A percentile compares a stretch with the other conserved stretches of the same genome.
Evolutionary conservation across 2,888 invertebrate genomes (phyloP).

Genomic region (Patella depressa): DNA sequence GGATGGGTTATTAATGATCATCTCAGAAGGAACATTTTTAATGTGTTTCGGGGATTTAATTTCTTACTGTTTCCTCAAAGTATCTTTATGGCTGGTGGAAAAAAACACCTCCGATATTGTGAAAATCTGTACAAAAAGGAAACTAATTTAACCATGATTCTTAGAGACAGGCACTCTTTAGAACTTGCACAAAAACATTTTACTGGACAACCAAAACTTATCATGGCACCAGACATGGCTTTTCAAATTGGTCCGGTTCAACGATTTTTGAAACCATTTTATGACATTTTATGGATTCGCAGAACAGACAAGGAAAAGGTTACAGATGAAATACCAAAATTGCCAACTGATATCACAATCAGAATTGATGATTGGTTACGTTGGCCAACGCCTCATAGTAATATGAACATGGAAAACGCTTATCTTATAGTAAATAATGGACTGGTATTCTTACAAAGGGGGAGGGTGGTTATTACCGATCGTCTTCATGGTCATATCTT

Average conservation of each 20-base stretch:
- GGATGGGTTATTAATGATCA: neutral
- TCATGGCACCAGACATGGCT: constrained; percentile 42
- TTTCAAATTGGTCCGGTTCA: constrained; percentile 34
- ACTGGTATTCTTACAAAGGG: constrained; percentile 31
- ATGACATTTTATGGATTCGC: constrained; percentile 39
- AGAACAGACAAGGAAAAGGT: constrained; percentile 31
- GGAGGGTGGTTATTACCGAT: constrained; percentile 41
- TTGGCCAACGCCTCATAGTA: constrained; percentile 22
- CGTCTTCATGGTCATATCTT: constrained; percentile 43
- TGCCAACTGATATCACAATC: constrained; percentile 14
- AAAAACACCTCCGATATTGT: neutral
- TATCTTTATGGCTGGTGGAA: neutral
- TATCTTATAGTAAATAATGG: constrained; percentile 26
- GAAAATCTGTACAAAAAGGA: neutral
- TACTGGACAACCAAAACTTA: constrained; percentile 11
- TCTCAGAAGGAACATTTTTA: neutral
- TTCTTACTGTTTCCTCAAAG: constrained; percentile 1
- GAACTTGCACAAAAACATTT: constrained; percentile 21
- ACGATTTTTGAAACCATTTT: constrained; percentile 32
- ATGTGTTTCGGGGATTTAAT: neutral
- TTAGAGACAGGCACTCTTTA: constrained; percentile 9
- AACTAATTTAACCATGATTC: neutral
- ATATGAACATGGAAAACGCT: constrained; percentile 26
- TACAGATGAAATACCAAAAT: constrained; percentile 15
- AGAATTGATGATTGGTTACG: constrained; percentile 16